Conservation (phyloP, 2,888 invertebrate species). For the Drosophila maculinotata region DNA sequence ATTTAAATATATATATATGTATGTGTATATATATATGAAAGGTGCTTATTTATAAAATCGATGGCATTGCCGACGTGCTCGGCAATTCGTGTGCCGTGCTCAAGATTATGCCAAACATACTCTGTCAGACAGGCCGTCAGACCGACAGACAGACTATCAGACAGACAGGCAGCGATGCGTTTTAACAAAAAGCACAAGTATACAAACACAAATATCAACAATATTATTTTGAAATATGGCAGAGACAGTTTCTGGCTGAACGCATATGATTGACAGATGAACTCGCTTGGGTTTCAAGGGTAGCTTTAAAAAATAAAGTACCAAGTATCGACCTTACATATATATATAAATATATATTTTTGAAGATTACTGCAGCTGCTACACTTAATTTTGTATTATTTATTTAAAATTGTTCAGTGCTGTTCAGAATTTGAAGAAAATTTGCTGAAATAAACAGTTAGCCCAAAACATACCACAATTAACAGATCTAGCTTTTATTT, state of each 20-base stretch:
- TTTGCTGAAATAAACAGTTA: not conserved
- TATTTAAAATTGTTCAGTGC: no score
- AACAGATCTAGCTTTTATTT: no score
- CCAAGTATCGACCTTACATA: not conserved
- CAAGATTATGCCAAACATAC: slow-evolving; percentile 1
- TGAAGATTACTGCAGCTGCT: not conserved
- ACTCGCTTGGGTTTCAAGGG: slow-evolving; percentile 1
- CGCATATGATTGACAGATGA: slow-evolving; percentile 29
- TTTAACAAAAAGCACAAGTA: slow-evolving; percentile 1
- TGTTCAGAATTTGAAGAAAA: not conserved
- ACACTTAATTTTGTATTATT: not conserved
- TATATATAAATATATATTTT: not conserved
- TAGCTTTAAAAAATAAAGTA: slow-evolving; percentile 6
- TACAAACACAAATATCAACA: slow-evolving; percentile 33
- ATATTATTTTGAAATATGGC: slow-evolving; percentile 31
- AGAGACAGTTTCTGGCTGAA: slow-evolving; percentile 33
- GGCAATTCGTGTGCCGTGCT: not conserved
- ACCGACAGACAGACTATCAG: not conserved
- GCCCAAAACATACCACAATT: no score
- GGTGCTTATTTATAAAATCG: slow-evolving; percentile 40
- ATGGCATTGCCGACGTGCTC: slow-evolving; percentile 2
- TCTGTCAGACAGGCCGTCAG: not conserved
- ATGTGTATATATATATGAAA: slow-evolving; percentile 1
- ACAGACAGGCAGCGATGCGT: not conserved
- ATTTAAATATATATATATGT: not conserved